Percentiles rank a stretch among this genome's conserved stretches.
These are phyloP conservation scores for Egretta garzetta DNA, from an alignment of 2,113 vertebrate genomes.

Conservation along the genomic window DNA sequence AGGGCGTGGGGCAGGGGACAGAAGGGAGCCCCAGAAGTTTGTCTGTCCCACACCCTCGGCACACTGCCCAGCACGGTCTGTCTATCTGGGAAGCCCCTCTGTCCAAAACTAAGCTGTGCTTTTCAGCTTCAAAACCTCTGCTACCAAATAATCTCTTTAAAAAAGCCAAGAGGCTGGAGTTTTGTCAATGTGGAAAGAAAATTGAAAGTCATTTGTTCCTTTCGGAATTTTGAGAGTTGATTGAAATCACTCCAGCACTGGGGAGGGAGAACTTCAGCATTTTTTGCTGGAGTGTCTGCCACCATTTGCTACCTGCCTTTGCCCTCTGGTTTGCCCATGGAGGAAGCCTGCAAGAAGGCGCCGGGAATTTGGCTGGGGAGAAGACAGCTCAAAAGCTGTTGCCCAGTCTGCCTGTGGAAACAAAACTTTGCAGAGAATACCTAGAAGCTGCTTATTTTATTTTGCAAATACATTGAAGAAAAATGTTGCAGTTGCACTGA, in stretches of 20 bases:
- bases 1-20: rapidly evolving
- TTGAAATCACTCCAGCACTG: neutral
- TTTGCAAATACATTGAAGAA: neutral
- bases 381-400: neutral
- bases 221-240: neutral
- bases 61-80: neutral
- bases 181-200: neutral
- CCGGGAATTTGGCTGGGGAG: neutral
- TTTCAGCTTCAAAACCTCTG: neutral
- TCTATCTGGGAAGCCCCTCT: neutral
- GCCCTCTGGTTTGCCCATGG: neutral
- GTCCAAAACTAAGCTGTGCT: neutral
- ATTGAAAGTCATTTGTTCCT: neutral
- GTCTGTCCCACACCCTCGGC: neutral
- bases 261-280: neutral
- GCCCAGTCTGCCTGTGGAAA: neutral
- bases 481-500: neutral
- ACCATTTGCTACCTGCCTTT: neutral
- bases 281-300: neutral
- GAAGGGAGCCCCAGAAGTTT: rapidly evolving
- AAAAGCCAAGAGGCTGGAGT: neutral
- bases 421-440: neutral
- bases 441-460: neutral
- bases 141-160: neutral
- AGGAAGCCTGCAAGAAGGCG: neutral